phyloP scores from a whole-genome alignment of 1,140 invertebrate species.

The Euwallacea fornicatus region DNA sequence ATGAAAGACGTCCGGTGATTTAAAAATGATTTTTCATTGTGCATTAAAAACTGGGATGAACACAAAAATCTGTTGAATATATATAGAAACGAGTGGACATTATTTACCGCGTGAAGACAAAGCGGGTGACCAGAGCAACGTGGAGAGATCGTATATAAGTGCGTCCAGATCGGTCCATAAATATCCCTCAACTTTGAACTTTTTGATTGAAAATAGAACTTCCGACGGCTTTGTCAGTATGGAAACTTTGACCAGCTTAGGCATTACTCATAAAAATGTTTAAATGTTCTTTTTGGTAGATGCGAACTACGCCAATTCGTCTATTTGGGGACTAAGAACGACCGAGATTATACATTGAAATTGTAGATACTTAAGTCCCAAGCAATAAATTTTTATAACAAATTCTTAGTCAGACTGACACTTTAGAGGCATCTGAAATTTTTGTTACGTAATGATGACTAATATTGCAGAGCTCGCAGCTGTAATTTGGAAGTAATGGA shows the following conservation, averaged over 20 bases:
- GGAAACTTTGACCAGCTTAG: too few species aligned
- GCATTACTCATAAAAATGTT: too few species aligned
- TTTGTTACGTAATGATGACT: too few species aligned
- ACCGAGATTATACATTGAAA: too few species aligned
- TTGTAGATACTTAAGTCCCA: too few species aligned
- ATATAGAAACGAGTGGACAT: constrained; percentile 3
- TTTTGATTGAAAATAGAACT: constrained; percentile 17
- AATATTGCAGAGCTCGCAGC: too few species aligned
- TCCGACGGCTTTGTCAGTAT: not conserved
- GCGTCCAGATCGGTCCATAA: constrained; percentile 18
- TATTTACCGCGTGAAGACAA: constrained; percentile 5
- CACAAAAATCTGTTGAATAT: not conserved
- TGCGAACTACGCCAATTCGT: not conserved
- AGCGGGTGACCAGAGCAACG: constrained; percentile 2
- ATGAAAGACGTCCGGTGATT: too few species aligned
- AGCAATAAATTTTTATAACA: too few species aligned
- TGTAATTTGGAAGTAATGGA: too few species aligned
- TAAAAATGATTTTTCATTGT: not conserved
- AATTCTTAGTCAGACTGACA: too few species aligned
- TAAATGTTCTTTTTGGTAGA: not conserved
- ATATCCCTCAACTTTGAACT: constrained; percentile 35
- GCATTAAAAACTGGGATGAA: not conserved
- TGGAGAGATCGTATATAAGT: not conserved
- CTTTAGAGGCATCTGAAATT: too few species aligned
- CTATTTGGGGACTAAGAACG: too few species aligned